A percentile compares a stretch with the other conserved stretches of the same genome.
phyloP scores from a whole-genome alignment of 2,888 invertebrate species.

The Odontomyia ornata region DNA sequence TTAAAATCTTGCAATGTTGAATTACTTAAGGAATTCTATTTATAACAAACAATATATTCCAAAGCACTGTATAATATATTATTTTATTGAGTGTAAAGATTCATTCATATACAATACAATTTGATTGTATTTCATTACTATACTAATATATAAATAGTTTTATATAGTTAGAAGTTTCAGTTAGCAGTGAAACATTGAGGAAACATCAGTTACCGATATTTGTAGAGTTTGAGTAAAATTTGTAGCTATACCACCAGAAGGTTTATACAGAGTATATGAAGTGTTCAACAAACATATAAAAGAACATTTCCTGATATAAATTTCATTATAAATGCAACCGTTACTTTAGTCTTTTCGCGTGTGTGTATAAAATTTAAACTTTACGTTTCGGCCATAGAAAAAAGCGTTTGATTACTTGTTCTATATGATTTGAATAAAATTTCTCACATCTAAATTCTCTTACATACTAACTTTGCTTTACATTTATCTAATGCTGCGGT shows the following conservation, averaged over 20 bases:
- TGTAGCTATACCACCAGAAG: neutral
- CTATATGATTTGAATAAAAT: neutral
- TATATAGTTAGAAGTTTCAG: too few species aligned
- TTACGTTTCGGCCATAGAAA: neutral
- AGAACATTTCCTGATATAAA: neutral
- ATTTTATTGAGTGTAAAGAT: neutral
- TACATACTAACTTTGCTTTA: neutral
- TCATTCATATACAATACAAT: neutral
- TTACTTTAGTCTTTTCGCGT: neutral
- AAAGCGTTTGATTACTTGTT: neutral
- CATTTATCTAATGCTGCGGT: neutral
- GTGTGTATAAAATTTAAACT: neutral
- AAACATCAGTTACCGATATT: constrained; percentile 27
- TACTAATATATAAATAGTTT: neutral
- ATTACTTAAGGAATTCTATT: too few species aligned
- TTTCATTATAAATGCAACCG: neutral
- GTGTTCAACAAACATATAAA: neutral
- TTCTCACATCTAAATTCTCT: neutral
- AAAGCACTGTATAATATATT: constrained; percentile 23
- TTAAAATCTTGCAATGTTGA: too few species aligned
- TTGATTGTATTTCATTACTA: constrained; percentile 1
- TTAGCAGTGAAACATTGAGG: constrained; percentile 22
- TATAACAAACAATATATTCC: neutral
- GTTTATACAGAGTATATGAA: neutral
- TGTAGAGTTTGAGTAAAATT: constrained; percentile 16